Conservation (phyloP, 2,113 vertebrate species). For the Todiramphus chloris region DNA sequence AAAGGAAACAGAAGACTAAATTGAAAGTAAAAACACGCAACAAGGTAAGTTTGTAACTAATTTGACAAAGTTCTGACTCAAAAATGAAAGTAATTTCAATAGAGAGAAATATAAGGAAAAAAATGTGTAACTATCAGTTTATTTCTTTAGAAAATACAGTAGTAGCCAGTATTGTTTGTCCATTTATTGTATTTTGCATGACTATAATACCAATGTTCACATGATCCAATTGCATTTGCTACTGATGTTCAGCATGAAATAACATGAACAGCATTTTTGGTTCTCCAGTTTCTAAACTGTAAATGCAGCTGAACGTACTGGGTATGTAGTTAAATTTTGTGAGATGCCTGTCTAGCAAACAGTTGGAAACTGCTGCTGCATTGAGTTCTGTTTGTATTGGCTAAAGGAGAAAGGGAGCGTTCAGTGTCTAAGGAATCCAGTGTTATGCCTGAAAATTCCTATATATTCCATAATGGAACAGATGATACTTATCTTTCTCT, state of each 20-base stretch:
- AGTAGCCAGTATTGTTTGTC: not conserved
- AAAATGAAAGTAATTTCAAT: not conserved
- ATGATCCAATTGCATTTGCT: not conserved
- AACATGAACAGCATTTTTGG: not conserved
- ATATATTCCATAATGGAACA: not conserved
- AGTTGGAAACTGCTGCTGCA: not conserved
- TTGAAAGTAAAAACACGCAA: slow-evolving; percentile 96
- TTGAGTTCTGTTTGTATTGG: not conserved
- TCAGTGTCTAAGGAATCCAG: not conserved
- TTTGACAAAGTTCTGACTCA: not conserved
- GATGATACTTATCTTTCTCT: not conserved
- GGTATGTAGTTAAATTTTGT: not conserved
- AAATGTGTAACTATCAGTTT: not conserved
- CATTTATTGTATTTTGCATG: not conserved
- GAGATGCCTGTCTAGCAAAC: not conserved
- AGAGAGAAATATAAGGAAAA: not conserved
- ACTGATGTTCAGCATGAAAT: not conserved
- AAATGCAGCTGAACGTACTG: not conserved
- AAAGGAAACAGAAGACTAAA: slow-evolving; percentile 97
- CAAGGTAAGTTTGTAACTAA: slow-evolving; percentile 77
- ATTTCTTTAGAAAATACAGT: not conserved
- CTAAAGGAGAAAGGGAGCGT: not conserved
- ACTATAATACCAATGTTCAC: not conserved
- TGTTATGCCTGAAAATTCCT: not conserved
- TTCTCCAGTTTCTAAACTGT: not conserved